Conservation (phyloP, 1,140 invertebrate genomes). For the Anastatus disparis region DNA sequence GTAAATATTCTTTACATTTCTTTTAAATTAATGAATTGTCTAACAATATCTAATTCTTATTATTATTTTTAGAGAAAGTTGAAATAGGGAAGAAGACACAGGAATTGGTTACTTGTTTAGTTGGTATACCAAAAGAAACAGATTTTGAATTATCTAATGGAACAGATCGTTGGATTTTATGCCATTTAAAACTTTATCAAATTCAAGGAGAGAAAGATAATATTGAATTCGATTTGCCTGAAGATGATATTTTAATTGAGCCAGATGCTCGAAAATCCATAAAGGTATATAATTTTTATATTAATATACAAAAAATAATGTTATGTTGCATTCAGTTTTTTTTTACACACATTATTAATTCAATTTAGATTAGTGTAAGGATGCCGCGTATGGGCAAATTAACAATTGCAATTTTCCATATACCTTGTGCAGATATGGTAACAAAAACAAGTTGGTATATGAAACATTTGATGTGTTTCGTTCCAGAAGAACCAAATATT, state of each 20-base stretch:
- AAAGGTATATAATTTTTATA: constrained; percentile 48
- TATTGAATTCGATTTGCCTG: constrained; percentile 51
- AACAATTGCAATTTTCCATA: constrained; percentile 51
- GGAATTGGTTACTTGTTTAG: constrained; percentile 55
- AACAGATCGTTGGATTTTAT: constrained; percentile 59
- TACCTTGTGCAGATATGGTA: constrained; percentile 58
- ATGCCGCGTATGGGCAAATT: constrained; percentile 55
- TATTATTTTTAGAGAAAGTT: constrained; percentile 45
- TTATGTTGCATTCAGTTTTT: constrained; percentile 14
- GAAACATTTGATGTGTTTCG: constrained; percentile 60
- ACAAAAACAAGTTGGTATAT: constrained; percentile 53
- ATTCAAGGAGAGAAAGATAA: constrained; percentile 56
- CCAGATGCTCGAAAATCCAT: constrained; percentile 50
- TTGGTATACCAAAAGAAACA: constrained; percentile 52
- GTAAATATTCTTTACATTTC: not conserved
- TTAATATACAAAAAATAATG: not conserved
- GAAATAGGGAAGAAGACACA: constrained; percentile 51
- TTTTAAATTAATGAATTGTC: no score
- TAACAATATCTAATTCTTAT: no score
- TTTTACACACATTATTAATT: constrained; percentile 13
- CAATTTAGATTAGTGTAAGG: constrained; percentile 55
- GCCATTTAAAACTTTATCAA: constrained; percentile 47
- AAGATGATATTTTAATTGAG: constrained; percentile 54
- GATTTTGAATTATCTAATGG: constrained; percentile 58
- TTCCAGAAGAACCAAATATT: constrained; percentile 56